Conservation (phyloP, 1,140 invertebrate species). For the Drosophila seguyi region DNA sequence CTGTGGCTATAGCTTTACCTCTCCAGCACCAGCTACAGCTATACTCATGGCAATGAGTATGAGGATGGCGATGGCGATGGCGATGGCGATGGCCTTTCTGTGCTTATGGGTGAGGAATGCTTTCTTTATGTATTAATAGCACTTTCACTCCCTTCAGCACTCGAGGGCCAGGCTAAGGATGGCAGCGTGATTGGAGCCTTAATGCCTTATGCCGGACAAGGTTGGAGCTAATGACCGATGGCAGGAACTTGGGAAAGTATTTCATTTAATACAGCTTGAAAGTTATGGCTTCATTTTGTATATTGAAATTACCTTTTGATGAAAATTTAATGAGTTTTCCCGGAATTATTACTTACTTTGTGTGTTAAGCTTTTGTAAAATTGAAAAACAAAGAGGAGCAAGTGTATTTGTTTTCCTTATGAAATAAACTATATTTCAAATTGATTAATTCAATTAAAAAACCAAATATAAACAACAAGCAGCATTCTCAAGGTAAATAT, state of each 20-base stretch:
- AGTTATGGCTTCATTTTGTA: constrained; percentile 13
- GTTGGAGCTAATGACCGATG: constrained; percentile 21
- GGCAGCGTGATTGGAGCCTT: constrained; percentile 26
- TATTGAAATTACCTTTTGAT: background rate
- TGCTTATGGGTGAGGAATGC: constrained; percentile 80
- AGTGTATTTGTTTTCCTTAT: background rate
- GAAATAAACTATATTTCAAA: background rate
- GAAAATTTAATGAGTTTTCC: constrained; percentile 1
- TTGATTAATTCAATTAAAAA: background rate
- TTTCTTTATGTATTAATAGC: constrained; percentile 82
- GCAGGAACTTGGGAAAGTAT: constrained; percentile 15
- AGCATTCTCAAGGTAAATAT: background rate
- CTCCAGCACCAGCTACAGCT: constrained; percentile 7
- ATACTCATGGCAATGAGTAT: constrained; percentile 13
- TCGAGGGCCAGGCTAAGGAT: constrained; percentile 51
- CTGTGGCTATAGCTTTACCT: constrained; percentile 21
- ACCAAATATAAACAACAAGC: background rate
- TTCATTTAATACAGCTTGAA: background rate
- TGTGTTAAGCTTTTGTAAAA: background rate
- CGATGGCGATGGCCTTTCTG: constrained; percentile 72
- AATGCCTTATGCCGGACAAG: constrained; percentile 8
- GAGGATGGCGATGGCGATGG: constrained; percentile 50
- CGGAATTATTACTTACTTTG: background rate
- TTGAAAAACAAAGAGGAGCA: background rate
- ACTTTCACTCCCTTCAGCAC: constrained; percentile 76